A percentile compares a stretch with the other conserved stretches of the same genome.
Evolutionary conservation across 1,140 invertebrate species (phyloP).

Genomic region (Brachionus paranguensis): DNA sequence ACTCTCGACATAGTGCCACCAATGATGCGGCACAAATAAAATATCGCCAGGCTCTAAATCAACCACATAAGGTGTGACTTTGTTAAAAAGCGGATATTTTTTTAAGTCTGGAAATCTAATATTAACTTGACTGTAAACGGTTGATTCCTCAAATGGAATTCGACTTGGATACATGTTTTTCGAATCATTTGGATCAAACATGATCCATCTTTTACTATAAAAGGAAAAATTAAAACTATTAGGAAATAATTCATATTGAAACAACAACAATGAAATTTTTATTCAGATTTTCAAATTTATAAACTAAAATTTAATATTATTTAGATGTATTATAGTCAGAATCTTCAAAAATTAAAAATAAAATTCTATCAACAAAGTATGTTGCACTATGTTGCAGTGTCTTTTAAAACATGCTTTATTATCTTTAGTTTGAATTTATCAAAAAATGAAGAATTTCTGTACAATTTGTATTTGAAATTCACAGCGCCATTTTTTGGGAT

Average conservation of each 20-base stretch:
- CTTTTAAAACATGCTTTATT: no score
- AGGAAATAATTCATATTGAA: neutral
- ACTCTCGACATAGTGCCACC: conserved; percentile 94
- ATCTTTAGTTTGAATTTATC: no score
- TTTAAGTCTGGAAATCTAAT: conserved; percentile 56
- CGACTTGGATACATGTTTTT: conserved; percentile 68
- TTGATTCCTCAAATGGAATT: conserved; percentile 92
- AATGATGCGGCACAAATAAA: conserved; percentile 76
- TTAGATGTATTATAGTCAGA: no score
- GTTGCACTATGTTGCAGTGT: no score
- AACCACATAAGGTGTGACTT: conserved; percentile 59
- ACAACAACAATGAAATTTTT: no score
- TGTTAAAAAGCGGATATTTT: conserved; percentile 49
- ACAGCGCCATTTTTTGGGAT: no score
- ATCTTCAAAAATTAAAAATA: no score
- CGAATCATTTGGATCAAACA: conserved; percentile 75
- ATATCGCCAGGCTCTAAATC: conserved; percentile 74
- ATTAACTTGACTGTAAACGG: conserved; percentile 72
- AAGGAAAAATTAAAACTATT: neutral
- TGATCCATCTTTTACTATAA: conserved; percentile 76
- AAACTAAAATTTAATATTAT: no score
- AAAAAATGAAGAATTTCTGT: no score
- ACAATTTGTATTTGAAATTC: no score
- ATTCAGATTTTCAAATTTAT: no score
- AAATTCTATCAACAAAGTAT: no score